Percentiles rank a stretch among this genome's conserved stretches.
Evolutionary conservation across 2,797 vertebrate species (phyloP).

Genomic region (Clamator glandarius): DNA sequence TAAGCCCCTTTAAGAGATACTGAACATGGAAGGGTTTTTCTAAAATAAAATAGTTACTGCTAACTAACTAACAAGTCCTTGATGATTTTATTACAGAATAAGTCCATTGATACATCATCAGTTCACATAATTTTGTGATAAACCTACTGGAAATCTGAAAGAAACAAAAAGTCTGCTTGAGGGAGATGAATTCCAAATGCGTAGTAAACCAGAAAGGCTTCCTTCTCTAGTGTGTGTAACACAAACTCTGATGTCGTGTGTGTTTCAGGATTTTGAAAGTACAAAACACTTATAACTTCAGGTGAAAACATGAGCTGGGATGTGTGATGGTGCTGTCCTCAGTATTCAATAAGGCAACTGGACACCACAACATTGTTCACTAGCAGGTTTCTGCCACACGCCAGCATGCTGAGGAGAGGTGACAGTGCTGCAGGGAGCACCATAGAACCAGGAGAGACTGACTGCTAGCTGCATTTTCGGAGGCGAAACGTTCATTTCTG

Average conservation of each 20-base stretch:
- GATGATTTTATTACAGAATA: background rate
- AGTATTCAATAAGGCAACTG: background rate
- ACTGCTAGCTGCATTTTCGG: background rate
- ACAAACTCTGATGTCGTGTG: no score
- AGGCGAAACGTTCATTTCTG: background rate
- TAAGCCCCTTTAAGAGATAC: background rate
- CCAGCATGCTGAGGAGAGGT: background rate
- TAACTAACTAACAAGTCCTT: background rate
- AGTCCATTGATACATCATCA: background rate
- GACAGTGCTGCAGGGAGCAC: background rate
- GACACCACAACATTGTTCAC: background rate
- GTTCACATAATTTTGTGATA: background rate
- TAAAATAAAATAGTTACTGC: background rate
- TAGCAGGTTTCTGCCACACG: background rate
- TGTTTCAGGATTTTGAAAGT: background rate
- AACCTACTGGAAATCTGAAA: background rate
- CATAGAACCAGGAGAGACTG: background rate
- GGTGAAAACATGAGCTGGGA: background rate
- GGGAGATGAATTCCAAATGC: background rate
- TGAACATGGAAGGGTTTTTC: background rate
- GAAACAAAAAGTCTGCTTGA: background rate
- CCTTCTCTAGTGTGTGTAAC: background rate
- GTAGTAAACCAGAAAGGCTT: background rate
- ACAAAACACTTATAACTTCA: background rate
- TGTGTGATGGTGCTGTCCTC: no score